A percentile compares a stretch with the other conserved stretches of the same genome.
phyloP scores from a whole-genome alignment of 2,888 invertebrate species.

The Phalangium opilio region DNA sequence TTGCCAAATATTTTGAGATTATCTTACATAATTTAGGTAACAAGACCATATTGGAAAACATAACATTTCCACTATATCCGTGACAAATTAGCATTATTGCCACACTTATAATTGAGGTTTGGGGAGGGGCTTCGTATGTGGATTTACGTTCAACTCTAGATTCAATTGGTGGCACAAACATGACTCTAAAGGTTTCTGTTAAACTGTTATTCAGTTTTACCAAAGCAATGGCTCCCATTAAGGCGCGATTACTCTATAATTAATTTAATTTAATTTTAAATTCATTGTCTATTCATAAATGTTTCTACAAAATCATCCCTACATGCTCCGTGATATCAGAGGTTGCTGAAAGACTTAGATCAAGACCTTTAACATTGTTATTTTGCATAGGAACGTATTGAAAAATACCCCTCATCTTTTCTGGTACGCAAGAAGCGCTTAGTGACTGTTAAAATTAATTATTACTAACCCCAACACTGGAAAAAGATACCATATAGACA shows the following conservation, averaged over 20 bases:
- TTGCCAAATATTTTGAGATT: too few relatives aligned
- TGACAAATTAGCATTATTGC: constrained; percentile 21
- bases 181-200: constrained; percentile 4
- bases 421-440: constrained; percentile 17
- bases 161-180: too few relatives aligned
- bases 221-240: constrained; percentile 12
- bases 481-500: background rate
- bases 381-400: constrained; percentile 17
- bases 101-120: constrained; percentile 11
- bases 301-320: background rate
- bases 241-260: constrained; percentile 6
- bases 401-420: constrained; percentile 19
- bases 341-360: constrained; percentile 12
- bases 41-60: constrained; percentile 19
- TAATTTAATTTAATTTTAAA: too few relatives aligned
- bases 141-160: too few relatives aligned
- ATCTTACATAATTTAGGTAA: constrained; percentile 6
- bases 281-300: too few relatives aligned
- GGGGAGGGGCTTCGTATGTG: too few relatives aligned
- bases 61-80: constrained; percentile 20
- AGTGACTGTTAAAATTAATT: constrained; percentile 14
- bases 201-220: constrained; percentile 11
- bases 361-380: constrained; percentile 7
- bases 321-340: constrained; percentile 12
- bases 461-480: background rate